These are phyloP conservation scores for Linurgus olivaceus DNA, from an alignment of 2,797 vertebrate genomes.

Conservation along the genomic window DNA sequence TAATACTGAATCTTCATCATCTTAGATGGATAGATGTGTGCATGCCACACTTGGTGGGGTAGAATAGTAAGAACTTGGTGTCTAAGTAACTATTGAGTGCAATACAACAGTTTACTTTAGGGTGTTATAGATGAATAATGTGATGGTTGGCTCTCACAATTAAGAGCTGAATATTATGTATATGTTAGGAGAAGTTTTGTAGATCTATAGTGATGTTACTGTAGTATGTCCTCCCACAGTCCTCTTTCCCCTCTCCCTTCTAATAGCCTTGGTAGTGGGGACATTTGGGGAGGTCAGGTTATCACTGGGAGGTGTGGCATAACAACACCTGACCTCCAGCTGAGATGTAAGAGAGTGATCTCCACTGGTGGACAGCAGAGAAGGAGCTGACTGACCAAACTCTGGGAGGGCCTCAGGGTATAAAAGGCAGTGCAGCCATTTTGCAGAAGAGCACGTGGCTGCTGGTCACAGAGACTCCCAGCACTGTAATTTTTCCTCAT, in stretches of 20 bases:
- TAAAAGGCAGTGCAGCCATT: background rate
- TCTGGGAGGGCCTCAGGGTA: background rate
- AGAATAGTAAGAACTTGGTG: background rate
- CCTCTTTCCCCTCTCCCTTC: background rate
- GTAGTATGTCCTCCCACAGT: background rate
- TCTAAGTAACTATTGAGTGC: too few species aligned
- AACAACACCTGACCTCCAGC: fast-evolving
- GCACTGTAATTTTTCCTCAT: background rate
- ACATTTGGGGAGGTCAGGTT: background rate
- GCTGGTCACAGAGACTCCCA: fast-evolving
- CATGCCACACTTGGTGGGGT: background rate
- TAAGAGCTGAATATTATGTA: background rate
- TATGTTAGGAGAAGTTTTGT: background rate
- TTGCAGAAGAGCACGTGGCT: background rate
- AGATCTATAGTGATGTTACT: background rate
- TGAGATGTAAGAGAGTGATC: background rate
- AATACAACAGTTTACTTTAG: background rate
- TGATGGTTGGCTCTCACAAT: background rate
- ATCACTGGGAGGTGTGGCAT: background rate
- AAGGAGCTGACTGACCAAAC: background rate
- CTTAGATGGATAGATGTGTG: background rate
- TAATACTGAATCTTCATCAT: background rate
- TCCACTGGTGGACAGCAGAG: background rate
- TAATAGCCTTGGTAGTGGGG: background rate
- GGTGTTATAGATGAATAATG: background rate